Base-by-base conservation (phyloP, 2,888 invertebrate species). In the Lymantria dispar region DNA sequence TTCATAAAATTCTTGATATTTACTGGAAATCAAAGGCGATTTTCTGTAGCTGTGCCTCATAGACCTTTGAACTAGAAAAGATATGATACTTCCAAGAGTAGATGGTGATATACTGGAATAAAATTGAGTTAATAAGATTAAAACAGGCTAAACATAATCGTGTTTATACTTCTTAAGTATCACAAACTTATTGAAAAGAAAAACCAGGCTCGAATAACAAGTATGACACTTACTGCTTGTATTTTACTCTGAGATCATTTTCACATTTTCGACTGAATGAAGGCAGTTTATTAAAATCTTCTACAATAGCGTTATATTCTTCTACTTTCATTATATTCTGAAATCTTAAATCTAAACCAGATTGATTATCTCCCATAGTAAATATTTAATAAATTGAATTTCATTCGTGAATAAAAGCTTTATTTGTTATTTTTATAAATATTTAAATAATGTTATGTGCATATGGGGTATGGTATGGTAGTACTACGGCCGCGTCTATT, bases 11-110 rank as follows among this genome's bases (percentile, higher is more conserved):
- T 91, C 84, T 67, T 92, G 92, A 59, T 94, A 92, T 71, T 89
- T 87, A 57, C 88, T 91, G 15, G 92, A 93, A 51, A 91, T 91
- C 8, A 89, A 84, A 46, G 93, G 93, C 36, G 94, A 92, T 64
- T 93, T 94, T 58, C 91, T 83, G 71, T 95, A 94, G 54, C 89
- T 93, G 10, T 84, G 81, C 74, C 94, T 95, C 92, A 94, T 93
- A 53, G 92, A 91, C 64, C 93, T 91, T 72, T 94, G 94, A 43
- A 94, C 91, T 66, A 95, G 93, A 42, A 93, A 86, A 29, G 94
- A 93, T 51, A 95, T 77, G 63, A 97, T 96, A 74, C 96, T 95
- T 48, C 93, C 94, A 37, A 96, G 69, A 0, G 96, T 94, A 47
- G 91, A 81, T 42, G 90, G 75, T 44, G 93, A 91, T 48, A 95